phyloP scores from a whole-genome alignment of 2,797 vertebrate species.

The Tokudaia muenninki region DNA sequence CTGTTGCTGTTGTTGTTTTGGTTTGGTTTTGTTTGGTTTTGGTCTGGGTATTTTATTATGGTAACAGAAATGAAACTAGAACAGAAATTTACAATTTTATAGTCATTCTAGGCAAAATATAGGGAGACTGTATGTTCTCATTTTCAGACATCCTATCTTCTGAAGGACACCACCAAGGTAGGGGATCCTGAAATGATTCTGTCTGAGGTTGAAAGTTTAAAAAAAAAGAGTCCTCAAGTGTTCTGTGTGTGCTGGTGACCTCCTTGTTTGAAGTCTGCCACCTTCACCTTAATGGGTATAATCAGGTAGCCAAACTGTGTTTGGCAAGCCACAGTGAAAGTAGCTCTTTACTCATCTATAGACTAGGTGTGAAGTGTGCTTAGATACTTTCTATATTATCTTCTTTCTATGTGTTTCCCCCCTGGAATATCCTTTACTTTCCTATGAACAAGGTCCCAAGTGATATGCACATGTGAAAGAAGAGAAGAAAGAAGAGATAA shows the following conservation, averaged over 20 bases:
- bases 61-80: neutral
- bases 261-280: constrained; percentile 10
- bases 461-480: constrained; percentile 53
- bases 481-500: constrained; percentile 13
- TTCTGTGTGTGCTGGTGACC: neutral
- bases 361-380: neutral
- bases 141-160: neutral
- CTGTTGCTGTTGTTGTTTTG: neutral
- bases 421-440: constrained; percentile 41
- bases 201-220: neutral
- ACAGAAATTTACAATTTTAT: neutral
- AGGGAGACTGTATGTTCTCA: neutral
- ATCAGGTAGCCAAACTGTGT: constrained; percentile 24
- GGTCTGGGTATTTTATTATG: neutral
- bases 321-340: neutral
- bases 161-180: neutral
- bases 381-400: neutral
- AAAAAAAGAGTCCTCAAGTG: neutral
- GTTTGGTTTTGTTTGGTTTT: neutral
- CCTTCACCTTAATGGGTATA: neutral
- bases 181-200: neutral
- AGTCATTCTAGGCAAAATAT: constrained; percentile 40
- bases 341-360: neutral
- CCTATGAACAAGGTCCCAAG: constrained; percentile 27
- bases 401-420: neutral